These are phyloP conservation scores for Emys orbicularis DNA, from an alignment of 2,797 vertebrate genomes.

Conservation along the genomic window DNA sequence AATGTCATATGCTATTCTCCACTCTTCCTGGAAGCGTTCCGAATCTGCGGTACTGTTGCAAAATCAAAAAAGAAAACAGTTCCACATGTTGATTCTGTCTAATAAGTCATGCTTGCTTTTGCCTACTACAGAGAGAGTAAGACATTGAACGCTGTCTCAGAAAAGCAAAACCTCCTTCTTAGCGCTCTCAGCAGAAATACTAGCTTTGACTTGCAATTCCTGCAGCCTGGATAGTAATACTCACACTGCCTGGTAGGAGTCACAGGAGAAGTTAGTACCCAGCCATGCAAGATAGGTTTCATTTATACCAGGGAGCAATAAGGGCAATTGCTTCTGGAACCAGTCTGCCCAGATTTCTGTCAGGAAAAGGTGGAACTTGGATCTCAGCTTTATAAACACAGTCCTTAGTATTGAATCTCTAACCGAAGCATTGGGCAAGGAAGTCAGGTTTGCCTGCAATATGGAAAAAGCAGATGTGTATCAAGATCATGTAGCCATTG, in stretches of 20 bases:
- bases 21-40: not conserved
- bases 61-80: not conserved
- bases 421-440: not conserved
- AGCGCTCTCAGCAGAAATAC: not conserved
- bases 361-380: not conserved
- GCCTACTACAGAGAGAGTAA: not conserved
- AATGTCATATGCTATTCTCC: not conserved
- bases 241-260: conserved; percentile 48
- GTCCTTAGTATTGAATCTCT: not conserved
- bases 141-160: not conserved
- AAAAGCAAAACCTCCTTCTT: not conserved
- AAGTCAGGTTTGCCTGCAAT: conserved; percentile 24
- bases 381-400: not conserved
- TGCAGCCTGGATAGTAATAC: not conserved
- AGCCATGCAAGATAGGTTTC: conserved; percentile 9
- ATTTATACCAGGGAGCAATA: conserved; percentile 20
- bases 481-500: not conserved
- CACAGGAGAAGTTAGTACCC: not conserved
- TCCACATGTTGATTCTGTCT: not conserved
- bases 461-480: not conserved
- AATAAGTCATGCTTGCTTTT: not conserved
- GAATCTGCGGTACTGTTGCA: not conserved
- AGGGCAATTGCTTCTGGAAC: conserved; percentile 35
- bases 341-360: conserved; percentile 18
- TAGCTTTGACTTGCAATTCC: not conserved